Percentiles rank a stretch among this genome's conserved stretches.
Evolutionary conservation across 2,113 vertebrate species (phyloP).

Genomic region (Asarcornis scutulata): DNA sequence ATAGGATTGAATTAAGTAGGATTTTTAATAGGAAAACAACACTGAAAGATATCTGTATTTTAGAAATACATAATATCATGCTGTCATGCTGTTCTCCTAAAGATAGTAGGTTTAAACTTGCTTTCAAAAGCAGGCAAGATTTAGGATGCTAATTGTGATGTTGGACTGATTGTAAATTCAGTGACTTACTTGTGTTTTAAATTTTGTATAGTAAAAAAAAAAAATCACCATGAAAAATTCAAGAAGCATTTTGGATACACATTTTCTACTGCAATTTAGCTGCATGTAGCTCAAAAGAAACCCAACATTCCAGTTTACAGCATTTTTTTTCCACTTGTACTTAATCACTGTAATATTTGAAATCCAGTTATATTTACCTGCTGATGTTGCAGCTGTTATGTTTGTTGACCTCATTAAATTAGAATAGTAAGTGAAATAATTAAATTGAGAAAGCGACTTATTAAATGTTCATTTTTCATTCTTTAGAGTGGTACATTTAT

Average conservation of each 20-base stretch:
- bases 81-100: not conserved
- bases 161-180: not conserved
- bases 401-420: not conserved
- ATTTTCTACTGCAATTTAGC: not conserved
- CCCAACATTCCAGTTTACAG: not conserved
- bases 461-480: not conserved
- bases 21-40: not conserved
- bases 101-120: not conserved
- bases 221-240: not conserved
- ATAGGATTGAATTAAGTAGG: not conserved
- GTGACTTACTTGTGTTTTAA: not conserved
- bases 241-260: not conserved
- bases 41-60: not conserved
- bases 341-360: slow-evolving; percentile 23
- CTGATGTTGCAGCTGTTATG: slow-evolving; percentile 1
- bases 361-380: not conserved
- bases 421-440: not conserved
- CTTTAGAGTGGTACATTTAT: not conserved
- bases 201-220: not conserved
- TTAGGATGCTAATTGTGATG: not conserved
- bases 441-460: not conserved
- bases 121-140: not conserved
- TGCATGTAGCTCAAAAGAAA: not conserved
- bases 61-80: not conserved
- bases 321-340: not conserved